Evolutionary conservation across 2,888 invertebrate species (phyloP).

Genomic region (Drosophila meridiana): DNA sequence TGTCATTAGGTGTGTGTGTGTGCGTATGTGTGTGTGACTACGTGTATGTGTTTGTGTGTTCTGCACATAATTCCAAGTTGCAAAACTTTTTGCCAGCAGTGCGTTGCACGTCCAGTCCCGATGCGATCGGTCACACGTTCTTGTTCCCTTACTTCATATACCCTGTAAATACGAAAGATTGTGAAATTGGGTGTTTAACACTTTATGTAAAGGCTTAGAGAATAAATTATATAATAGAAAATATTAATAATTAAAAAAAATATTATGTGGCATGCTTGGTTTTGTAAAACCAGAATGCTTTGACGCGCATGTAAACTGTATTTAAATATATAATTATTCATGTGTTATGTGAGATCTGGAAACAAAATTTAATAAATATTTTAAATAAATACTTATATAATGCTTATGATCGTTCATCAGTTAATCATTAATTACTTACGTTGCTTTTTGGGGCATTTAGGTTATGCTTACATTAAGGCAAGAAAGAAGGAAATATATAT

Average conservation of each 20-base stretch:
- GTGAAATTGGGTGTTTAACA: background rate
- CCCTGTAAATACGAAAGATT: constrained; percentile 6
- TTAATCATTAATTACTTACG: too few species aligned
- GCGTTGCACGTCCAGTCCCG: constrained; percentile 45
- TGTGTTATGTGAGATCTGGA: background rate
- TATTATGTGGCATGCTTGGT: too few species aligned
- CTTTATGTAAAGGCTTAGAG: background rate
- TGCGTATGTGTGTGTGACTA: background rate
- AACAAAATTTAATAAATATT: background rate
- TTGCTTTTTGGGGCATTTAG: too few species aligned
- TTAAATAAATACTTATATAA: background rate
- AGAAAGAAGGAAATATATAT: too few species aligned
- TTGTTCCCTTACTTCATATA: constrained; percentile 18
- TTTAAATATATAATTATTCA: background rate
- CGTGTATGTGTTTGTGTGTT: constrained; percentile 11
- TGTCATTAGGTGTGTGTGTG: constrained; percentile 6
- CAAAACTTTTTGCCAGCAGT: constrained; percentile 46
- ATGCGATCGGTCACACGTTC: constrained; percentile 56
- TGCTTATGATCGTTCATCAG: too few species aligned
- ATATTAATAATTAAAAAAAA: background rate
- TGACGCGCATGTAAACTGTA: too few species aligned
- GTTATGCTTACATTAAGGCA: too few species aligned
- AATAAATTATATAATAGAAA: background rate
- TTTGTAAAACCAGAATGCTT: too few species aligned
- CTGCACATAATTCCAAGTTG: constrained; percentile 48